Evolutionary conservation across 2,888 invertebrate genomes (phyloP), one percentile per base, ranked within the genome.

Genomic region (Caenorhabditis virilis): DNA sequence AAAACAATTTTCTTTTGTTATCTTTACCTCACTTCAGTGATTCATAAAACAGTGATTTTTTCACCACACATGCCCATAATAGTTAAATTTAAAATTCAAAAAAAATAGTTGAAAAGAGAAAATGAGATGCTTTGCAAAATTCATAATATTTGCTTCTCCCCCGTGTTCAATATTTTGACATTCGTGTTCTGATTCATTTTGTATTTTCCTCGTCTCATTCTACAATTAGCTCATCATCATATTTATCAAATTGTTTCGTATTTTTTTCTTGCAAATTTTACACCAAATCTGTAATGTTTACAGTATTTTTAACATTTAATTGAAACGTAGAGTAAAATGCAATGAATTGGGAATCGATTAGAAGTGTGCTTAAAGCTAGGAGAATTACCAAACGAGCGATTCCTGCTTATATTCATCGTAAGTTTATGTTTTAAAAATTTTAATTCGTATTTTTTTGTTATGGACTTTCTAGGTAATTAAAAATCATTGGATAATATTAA

Each of bases 261-360:
- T n/a, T n/a, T 30, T 30, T 30, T 30, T 30, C 13, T 13, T 30
- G 30, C 30, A 6, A 30, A 30, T 30, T 30, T 9, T 30, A 30
- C 13, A 9, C 30, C 6, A 9, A 30, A 30, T 30, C 13, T 30
- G 30, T 9, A 9, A 30, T 13, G 13, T 30, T 30, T 30, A 6
- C 7, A 30, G 6, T 30, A 6, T 6, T 9, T 30, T 9, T 30
- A 30, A 30, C 13, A 30, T 9, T 30, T 30, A 30, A 9, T 30
- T 30, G 6, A 30, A 30, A 30, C 6, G 30, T 9, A 30, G 30
- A 13, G 6, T 30, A 30, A 6, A 9, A 30, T 30, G 30, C 30
- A 30, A 65, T 65, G 65, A 65, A 60, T n/a, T 65, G 65, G 65
- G 65, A 65, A 35, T 49, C 47, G 30, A 22, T 65, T 42, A 65